A percentile compares a stretch with the other conserved stretches of the same genome.
Conservation (phyloP, 2,113 vertebrate genomes). For the Cyprinodon variegatus region DNA sequence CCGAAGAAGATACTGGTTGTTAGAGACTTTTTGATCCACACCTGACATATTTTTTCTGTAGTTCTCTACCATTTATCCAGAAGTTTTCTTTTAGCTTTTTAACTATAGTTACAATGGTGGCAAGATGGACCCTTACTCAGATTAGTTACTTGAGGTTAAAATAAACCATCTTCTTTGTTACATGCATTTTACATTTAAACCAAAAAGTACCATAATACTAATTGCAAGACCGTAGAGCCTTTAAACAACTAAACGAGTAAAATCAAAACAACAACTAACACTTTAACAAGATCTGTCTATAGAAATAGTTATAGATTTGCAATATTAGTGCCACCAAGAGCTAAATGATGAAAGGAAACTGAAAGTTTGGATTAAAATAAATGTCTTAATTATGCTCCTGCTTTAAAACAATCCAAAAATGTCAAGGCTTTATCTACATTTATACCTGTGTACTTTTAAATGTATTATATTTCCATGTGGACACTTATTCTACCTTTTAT, state of each 20-base stretch:
- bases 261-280: not conserved
- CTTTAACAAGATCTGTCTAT: not conserved
- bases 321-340: not conserved
- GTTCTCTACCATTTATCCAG: too few relatives aligned
- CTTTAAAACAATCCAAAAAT: not conserved
- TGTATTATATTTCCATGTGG: not conserved
- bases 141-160: too few relatives aligned
- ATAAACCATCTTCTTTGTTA: too few relatives aligned
- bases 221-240: not conserved
- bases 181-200: too few relatives aligned
- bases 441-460: not conserved
- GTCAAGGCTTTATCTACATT: not conserved
- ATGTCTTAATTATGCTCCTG: not conserved
- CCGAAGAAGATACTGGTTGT: too few relatives aligned
- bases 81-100: too few relatives aligned
- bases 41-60: too few relatives aligned
- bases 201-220: not conserved
- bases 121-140: too few relatives aligned
- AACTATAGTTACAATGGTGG: too few relatives aligned
- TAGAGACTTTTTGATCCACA: too few relatives aligned
- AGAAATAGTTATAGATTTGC: not conserved
- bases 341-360: not conserved
- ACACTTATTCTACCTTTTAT: not conserved
- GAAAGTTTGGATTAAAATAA: not conserved
- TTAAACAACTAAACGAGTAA: not conserved